phyloP scores from a whole-genome alignment of 2,113 vertebrate species.

The Leptobrachium leishanense region DNA sequence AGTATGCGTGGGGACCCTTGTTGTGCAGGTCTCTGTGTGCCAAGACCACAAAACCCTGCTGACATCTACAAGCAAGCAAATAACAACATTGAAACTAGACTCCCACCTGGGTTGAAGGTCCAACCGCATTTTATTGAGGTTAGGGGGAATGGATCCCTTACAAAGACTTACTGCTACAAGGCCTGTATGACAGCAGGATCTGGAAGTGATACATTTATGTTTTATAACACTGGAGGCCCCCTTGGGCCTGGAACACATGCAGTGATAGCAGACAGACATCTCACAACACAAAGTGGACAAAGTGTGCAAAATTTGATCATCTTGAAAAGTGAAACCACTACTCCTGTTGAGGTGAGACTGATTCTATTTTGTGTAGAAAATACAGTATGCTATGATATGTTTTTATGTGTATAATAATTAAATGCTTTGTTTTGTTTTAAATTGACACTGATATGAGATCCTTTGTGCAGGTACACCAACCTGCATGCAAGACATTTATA shows the following conservation, averaged over 20 bases:
- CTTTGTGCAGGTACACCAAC: no score
- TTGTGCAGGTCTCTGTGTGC: constrained; percentile 81
- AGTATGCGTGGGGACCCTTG: constrained; percentile 80
- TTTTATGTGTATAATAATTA: no score
- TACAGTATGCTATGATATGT: not conserved
- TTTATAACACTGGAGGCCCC: constrained; percentile 92
- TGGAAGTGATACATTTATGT: constrained; percentile 97
- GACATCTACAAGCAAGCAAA: constrained; percentile 82
- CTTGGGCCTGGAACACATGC: constrained; percentile 77
- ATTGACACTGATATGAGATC: no score
- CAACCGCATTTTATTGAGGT: constrained; percentile 96
- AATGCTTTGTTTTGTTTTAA: no score
- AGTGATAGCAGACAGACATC: constrained; percentile 85
- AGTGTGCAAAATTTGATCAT: constrained; percentile 82
- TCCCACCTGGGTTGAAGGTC: constrained; percentile 85
- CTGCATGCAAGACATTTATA: no score
- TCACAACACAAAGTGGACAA: constrained; percentile 88
- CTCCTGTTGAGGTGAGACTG: constrained; percentile 81
- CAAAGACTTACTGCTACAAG: constrained; percentile 98
- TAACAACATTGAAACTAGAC: constrained; percentile 77
- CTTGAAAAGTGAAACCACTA: constrained; percentile 85
- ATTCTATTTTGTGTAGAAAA: not conserved
- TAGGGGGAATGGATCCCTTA: constrained; percentile 90
- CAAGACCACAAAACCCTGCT: constrained; percentile 73
- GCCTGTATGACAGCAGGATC: constrained; percentile 91